Percentiles rank a stretch among this genome's conserved stretches.
These are phyloP conservation scores for Danionella cerebrum DNA, from an alignment of 2,113 vertebrate species.

Conservation along the genomic window DNA sequence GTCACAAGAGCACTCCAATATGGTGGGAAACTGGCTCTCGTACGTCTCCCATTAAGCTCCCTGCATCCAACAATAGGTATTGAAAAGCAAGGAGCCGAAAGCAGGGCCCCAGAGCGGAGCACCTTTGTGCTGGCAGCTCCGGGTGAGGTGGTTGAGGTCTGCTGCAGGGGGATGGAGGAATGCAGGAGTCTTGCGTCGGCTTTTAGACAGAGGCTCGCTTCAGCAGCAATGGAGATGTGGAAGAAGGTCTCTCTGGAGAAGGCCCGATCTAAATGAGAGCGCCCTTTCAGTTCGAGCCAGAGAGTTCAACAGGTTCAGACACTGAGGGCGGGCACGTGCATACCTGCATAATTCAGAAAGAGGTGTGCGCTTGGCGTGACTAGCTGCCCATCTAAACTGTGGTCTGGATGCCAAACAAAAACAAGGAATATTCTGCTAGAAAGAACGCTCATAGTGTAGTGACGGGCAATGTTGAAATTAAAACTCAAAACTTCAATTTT, in stretches of 20 bases:
- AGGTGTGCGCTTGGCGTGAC: background rate
- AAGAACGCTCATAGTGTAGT: no score
- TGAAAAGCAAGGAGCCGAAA: slow-evolving; percentile 50
- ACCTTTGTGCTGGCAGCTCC: slow-evolving; percentile 44
- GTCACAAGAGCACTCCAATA: slow-evolving; percentile 55
- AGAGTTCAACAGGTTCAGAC: slow-evolving; percentile 12
- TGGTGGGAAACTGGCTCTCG: slow-evolving; percentile 63
- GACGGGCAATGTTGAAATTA: no score
- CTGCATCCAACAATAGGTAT: slow-evolving; percentile 44
- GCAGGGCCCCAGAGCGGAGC: slow-evolving; percentile 38
- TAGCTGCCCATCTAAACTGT: background rate
- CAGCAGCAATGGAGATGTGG: slow-evolving; percentile 7
- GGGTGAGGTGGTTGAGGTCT: background rate
- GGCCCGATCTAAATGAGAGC: slow-evolving; percentile 16
- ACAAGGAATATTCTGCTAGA: no score
- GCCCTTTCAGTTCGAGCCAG: slow-evolving; percentile 11
- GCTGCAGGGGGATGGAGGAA: slow-evolving; percentile 25
- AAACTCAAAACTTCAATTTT: no score
- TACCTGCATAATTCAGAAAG: slow-evolving; percentile 10
- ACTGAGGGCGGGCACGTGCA: slow-evolving; percentile 8
- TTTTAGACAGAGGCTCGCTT: slow-evolving; percentile 15
- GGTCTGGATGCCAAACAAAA: no score
- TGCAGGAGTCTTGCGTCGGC: slow-evolving; percentile 26
- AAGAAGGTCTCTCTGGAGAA: slow-evolving; percentile 17
- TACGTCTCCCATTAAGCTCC: slow-evolving; percentile 61